phyloP scores from a whole-genome alignment of 2,113 vertebrate species.

The Cyprinodon tularosa region DNA sequence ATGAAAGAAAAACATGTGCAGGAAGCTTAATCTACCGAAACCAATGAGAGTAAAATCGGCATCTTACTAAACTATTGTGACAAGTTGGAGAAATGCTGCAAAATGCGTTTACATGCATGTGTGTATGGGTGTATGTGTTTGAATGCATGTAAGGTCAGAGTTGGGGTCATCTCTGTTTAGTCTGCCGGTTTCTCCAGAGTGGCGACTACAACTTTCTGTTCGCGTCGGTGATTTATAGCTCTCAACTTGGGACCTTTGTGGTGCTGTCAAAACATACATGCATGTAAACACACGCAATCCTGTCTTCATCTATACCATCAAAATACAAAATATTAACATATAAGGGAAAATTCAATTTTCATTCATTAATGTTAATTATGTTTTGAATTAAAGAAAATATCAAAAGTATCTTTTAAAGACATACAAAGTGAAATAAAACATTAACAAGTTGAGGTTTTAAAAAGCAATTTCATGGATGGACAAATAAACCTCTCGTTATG shows the following conservation, averaged over 20 bases:
- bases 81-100: neutral
- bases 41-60: neutral
- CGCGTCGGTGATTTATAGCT: slow-evolving; percentile 74
- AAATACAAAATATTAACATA: neutral
- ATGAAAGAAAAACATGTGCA: neutral
- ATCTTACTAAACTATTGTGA: neutral
- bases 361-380: too few relatives aligned
- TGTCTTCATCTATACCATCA: neutral
- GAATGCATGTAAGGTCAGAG: slow-evolving; percentile 51
- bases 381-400: neutral
- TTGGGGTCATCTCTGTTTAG: slow-evolving; percentile 76
- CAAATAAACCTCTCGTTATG: neutral
- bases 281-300: neutral
- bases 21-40: neutral
- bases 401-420: neutral
- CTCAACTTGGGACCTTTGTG: slow-evolving; percentile 47
- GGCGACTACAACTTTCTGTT: slow-evolving; percentile 80
- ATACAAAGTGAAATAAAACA: neutral
- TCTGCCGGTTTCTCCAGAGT: slow-evolving; percentile 80
- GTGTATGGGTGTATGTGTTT: slow-evolving; percentile 23
- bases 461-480: too few relatives aligned
- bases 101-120: neutral
- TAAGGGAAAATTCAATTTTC: neutral
- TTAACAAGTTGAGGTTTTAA: neutral
- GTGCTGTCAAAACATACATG: slow-evolving; percentile 5